phyloP scores from a whole-genome alignment of 2,797 vertebrate genomes.

The Masticophis lateralis region DNA sequence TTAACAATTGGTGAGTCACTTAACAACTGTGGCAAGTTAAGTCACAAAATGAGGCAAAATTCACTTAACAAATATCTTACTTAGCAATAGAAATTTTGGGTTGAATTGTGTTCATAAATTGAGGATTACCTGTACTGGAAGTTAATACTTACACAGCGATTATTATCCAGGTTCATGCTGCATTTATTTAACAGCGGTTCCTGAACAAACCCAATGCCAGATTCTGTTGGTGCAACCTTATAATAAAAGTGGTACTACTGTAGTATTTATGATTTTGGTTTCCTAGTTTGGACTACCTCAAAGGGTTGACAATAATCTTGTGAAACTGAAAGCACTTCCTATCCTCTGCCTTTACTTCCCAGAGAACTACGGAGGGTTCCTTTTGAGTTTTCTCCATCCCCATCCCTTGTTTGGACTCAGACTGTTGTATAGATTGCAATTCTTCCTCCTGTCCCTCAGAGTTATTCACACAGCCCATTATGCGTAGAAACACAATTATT shows the following conservation, averaged over 20 bases:
- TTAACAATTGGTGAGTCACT: neutral
- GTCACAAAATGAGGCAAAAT: neutral
- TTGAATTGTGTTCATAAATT: neutral
- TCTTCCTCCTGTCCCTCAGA: neutral
- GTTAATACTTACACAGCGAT: neutral
- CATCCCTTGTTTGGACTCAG: neutral
- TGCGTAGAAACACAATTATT: neutral
- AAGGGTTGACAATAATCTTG: neutral
- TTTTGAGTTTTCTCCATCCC: neutral
- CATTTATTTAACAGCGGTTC: neutral
- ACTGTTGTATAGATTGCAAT: neutral
- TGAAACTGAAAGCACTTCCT: neutral
- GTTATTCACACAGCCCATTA: neutral
- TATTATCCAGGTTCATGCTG: neutral
- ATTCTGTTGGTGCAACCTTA: neutral
- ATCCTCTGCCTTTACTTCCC: neutral
- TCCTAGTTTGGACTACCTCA: neutral
- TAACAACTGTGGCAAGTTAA: neutral
- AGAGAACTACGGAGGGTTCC: neutral
- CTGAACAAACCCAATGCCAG: neutral
- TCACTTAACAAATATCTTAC: neutral
- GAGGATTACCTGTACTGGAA: neutral
- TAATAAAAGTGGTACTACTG: neutral
- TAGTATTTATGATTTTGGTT: neutral
- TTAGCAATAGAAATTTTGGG: neutral